Conservation (phyloP, 2,797 vertebrate species). For the Parauchenoglanis punctatus region DNA sequence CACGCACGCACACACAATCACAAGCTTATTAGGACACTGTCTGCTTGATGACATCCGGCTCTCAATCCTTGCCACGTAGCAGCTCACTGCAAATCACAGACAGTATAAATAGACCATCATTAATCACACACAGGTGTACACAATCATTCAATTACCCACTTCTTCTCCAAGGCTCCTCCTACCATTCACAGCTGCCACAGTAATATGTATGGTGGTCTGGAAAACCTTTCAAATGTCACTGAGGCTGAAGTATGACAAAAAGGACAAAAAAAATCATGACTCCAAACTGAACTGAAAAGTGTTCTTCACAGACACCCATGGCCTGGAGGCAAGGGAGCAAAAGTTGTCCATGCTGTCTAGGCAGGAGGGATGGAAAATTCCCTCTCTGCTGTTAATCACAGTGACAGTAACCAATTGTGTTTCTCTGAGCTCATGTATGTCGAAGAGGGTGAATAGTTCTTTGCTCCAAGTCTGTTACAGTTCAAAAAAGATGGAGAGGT, state of each 20-base stretch:
- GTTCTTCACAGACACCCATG: neutral
- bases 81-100: neutral
- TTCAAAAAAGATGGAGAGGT: neutral
- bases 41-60: neutral
- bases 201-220: neutral
- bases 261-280: neutral
- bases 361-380: neutral
- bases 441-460: neutral
- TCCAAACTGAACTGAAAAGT: neutral
- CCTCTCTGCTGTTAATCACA: neutral
- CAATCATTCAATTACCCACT: neutral
- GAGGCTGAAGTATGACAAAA: neutral
- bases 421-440: neutral
- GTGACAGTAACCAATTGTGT: neutral
- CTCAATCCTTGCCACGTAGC: neutral
- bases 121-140: neutral
- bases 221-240: neutral
- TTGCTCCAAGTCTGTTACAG: neutral
- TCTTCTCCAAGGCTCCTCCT: neutral
- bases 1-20: neutral
- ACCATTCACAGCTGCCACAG: neutral
- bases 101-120: neutral
- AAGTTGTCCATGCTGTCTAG: neutral
- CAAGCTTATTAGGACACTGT: no score
- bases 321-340: neutral